Evolutionary conservation across 2,797 vertebrate genomes (phyloP), one percentile per base, ranked within the genome.

Genomic region (Cryptoprocta ferox): DNA sequence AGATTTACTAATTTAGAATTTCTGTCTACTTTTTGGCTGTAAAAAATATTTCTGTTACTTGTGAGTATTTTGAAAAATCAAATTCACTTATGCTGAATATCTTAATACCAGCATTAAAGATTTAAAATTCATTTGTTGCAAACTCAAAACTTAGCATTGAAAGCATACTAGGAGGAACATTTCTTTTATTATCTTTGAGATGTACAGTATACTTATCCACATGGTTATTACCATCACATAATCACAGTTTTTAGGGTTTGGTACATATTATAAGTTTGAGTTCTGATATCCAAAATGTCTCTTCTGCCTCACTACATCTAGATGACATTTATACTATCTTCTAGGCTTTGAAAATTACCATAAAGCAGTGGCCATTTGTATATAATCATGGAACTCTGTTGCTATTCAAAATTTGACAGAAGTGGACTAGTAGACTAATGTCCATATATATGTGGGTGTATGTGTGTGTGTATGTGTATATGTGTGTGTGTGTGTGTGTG

Each of bases 221-320:
- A 91, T 83, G 11, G 48, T 88, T 95, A 63, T 88, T 88, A 26
- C 42, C 14, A 26, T 68, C 30, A 83, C 39, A 37, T 89, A 91
- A 89, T 37, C 93, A 32, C 28, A 80, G 83, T 9, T 95, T 97
- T 95, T 91, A 81, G 70, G 83, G 37, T 91, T 90, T 63, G 24
- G 11, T 88, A 12, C 39, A 32, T 91, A 76, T 76, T 94, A 86
- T 89, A 91, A 90, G 66, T 90, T 26, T 81, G 37, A 80, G 45
- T 32, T 93, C 39, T 84, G 89, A 73, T 53, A 95, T 96, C n/a
- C 50, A 84, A 73, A 87, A 90, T 61, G 4, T 76, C n/a, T 83
- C 94, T 94, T 83, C 68, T 84, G 26, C 82, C 86, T 94, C 75
- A 95, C 42, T 79, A 3, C 37, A 30, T 93, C 24, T 89, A 59